Base-by-base conservation (phyloP, 1,140 invertebrate genomes). In the Aphidius gifuensis region DNA sequence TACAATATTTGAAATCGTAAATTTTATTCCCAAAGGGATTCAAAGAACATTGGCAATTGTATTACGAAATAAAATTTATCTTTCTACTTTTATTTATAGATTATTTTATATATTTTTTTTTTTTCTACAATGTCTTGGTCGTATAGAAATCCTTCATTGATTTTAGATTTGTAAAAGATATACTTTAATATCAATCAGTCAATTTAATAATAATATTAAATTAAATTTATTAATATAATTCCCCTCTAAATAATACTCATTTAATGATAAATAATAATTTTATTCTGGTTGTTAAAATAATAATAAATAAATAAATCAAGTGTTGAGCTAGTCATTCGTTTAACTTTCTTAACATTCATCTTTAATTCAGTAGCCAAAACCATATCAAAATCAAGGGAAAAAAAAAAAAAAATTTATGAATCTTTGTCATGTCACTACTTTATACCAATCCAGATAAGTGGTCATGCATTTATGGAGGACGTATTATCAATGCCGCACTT, bases 401-500 rank as follows among this genome's bases (percentile, higher is more conserved):
- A 60, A 74, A 79, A 78, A 72, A 66, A 75, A 79, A 73, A 71
- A 71, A 48, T 56, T 39, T 63, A 48, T 45, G 55, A 21, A 38
- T 40, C 16, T 50, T 11, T 66, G 63, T 60, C 71, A 66, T 74
- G 70, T 78, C 74, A 74, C 70, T 69, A 69, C 65, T 64, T 32
- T 32, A 8, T 62, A 60, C 69, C 77, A 81, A 81, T 81, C 76
- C 75, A 70, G 76, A 79, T 79, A 80, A 80, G 79, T 80, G 78
- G 77, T 80, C 79, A 80, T 80, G 74, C 79, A 80, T 80, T 80
- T 80, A 80, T 80, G 76, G 70, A 80, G 70, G 60, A 51, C 9
- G 21, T 42, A 9, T 11, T 6, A 50, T 23, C 42, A 16, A 47
- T 2, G 54, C 48, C 50, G n/a, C n/a, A 58, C 43, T 48, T 59